Percentiles rank a stretch among this genome's conserved stretches.
These are phyloP conservation scores for Lophotriccus pileatus DNA, from an alignment of 2,797 vertebrate species.

Conservation along the genomic window DNA sequence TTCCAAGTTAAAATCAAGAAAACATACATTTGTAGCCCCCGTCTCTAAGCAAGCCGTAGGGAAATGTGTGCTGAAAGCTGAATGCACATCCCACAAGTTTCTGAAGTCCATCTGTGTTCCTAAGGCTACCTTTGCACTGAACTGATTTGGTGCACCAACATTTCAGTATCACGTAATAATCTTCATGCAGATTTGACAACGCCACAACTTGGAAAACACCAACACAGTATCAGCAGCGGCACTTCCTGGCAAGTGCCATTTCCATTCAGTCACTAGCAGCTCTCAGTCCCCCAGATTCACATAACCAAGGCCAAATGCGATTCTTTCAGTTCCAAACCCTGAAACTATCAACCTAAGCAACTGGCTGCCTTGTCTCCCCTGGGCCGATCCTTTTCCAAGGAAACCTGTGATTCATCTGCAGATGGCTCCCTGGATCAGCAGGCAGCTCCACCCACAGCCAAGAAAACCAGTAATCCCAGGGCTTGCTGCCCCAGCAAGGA, in stretches of 20 bases:
- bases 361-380: conserved; percentile 34
- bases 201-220: not conserved
- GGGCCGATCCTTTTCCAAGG: conserved; percentile 18
- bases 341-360: not conserved
- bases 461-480: not conserved
- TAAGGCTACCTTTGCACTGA: not conserved
- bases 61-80: not conserved
- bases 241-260: not conserved
- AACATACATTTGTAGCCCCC: not conserved
- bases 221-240: not conserved
- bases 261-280: not conserved
- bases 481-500: not conserved
- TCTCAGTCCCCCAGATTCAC: not conserved
- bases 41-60: not conserved
- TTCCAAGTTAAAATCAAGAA: not conserved
- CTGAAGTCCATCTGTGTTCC: not conserved
- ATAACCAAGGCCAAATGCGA: not conserved
- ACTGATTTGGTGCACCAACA: not conserved
- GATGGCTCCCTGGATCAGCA: conserved; percentile 48
- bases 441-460: conserved; percentile 17
- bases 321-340: not conserved
- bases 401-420: conserved; percentile 59
- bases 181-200: not conserved
- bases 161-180: not conserved
- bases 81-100: not conserved